Percentiles rank a stretch among this genome's conserved stretches.
Conservation (phyloP, 92 coral and sea anemone species). For the Heliopora coerulea region DNA sequence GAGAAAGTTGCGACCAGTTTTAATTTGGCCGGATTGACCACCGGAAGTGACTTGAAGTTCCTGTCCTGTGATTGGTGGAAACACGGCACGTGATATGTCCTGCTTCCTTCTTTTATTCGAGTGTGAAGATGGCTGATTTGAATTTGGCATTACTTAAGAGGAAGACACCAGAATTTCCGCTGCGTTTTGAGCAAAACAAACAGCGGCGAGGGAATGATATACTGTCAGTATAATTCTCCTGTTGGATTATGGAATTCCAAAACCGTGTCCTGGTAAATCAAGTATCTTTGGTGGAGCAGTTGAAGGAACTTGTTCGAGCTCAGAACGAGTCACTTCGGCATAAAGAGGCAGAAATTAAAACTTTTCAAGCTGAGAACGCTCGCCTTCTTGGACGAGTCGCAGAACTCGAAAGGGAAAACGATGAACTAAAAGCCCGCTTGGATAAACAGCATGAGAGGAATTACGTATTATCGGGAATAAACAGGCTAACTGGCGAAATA, state of each 20-base stretch:
- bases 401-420: slow-evolving; percentile 39
- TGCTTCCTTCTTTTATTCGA: slow-evolving; percentile 8
- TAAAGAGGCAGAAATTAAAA: slow-evolving; percentile 25
- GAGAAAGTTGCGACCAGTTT: too few relatives aligned
- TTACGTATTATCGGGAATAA: not conserved
- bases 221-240: not conserved
- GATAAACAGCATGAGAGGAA: not conserved
- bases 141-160: slow-evolving; percentile 15
- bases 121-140: slow-evolving; percentile 39
- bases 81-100: slow-evolving; percentile 23
- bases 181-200: slow-evolving; percentile 13
- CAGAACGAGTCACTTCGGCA: slow-evolving; percentile 37
- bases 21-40: too few relatives aligned
- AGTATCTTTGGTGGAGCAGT: slow-evolving; percentile 36
- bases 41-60: too few relatives aligned
- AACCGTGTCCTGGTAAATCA: slow-evolving; percentile 12
- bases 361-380: slow-evolving; percentile 4
- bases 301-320: slow-evolving; percentile 27
- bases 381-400: slow-evolving; percentile 8
- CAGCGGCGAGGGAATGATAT: slow-evolving; percentile 8
- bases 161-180: slow-evolving; percentile 27
- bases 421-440: slow-evolving; percentile 14
- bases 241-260: not conserved
- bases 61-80: slow-evolving; percentile 19
- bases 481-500: not conserved